Evolutionary conservation across 1,140 invertebrate genomes (phyloP).

Genomic region (Platorchestia sp.): DNA sequence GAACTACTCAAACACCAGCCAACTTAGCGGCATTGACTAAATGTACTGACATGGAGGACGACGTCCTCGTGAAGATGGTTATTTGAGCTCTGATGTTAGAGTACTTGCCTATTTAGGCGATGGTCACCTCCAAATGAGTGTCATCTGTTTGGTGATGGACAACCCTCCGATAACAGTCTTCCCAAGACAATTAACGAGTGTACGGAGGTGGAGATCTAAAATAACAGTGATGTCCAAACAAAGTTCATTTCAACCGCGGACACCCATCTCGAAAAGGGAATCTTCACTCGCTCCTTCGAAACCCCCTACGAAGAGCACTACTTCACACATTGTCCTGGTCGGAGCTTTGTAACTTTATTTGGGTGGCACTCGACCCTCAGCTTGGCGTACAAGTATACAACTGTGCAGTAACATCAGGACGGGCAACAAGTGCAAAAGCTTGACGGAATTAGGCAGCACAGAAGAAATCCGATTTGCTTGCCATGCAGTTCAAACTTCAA

Average conservation of each 20-base stretch:
- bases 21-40: too few species aligned
- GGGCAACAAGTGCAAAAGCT: neutral
- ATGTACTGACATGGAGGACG: too few species aligned
- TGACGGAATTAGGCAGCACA: neutral
- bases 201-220: neutral
- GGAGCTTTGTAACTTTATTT: constrained; percentile 28
- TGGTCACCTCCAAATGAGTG: neutral
- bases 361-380: neutral
- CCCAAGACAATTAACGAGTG: neutral
- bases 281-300: neutral
- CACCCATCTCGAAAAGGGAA: neutral
- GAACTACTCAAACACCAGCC: too few species aligned
- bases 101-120: too few species aligned
- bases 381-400: neutral
- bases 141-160: neutral
- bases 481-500: neutral
- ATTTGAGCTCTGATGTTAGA: too few species aligned
- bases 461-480: neutral
- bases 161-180: neutral
- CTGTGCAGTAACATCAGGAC: neutral
- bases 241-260: neutral
- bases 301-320: neutral
- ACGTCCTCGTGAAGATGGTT: too few species aligned
- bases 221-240: neutral
- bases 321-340: constrained; percentile 4